Evolutionary conservation across 2,888 invertebrate genomes (phyloP), one percentile per base, ranked within the genome.

Genomic region (Amitus sp.): DNA sequence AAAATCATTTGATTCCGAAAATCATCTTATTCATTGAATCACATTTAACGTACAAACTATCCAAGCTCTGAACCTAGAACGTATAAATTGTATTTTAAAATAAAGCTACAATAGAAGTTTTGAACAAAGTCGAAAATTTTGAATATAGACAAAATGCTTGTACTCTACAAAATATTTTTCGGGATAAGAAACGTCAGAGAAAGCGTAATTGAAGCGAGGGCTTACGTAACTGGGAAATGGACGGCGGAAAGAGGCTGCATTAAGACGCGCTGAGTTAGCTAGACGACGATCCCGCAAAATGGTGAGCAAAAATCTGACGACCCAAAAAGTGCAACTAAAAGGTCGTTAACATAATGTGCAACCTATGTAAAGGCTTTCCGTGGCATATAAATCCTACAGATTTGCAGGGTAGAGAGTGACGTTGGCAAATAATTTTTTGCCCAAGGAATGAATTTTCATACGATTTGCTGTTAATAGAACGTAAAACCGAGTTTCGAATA

Each of bases 311-410:
- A 55, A 30, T 46, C 19, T 10, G 18, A 6, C 19, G 40, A 49
- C 58, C 54, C 54, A 69, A 70, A 70, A 66, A 66, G 61, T 53
- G 63, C 65, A 60, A 69, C 70, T 72, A 68, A 73, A 73, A 72
- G 71, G 69, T 73, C 73, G 71, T 73, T 73, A 72, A 71, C 69
- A 71, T 73, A 71, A 72, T 72, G 72, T 61, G 68, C 62, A 63
- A 34, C 13, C 37, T 15, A 37, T 37, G 37, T 37, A 37, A 37
- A 37, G 15, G 37, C 15, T 37, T 5, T 4, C 37, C 4, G 15
- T 37, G n/a, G n/a, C n/a, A 37, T 37, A 15, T 37, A 37, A 37
- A 37, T 15, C 13, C 6, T 13, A 12, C 37, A 5, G 9, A 37
- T 4, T 37, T 7, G 37, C 4, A 12, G 10, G 2, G 30, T 30